Evolutionary conservation across 2,888 invertebrate species (phyloP).

Genomic region (Amblyjoppa fuscipennis): DNA sequence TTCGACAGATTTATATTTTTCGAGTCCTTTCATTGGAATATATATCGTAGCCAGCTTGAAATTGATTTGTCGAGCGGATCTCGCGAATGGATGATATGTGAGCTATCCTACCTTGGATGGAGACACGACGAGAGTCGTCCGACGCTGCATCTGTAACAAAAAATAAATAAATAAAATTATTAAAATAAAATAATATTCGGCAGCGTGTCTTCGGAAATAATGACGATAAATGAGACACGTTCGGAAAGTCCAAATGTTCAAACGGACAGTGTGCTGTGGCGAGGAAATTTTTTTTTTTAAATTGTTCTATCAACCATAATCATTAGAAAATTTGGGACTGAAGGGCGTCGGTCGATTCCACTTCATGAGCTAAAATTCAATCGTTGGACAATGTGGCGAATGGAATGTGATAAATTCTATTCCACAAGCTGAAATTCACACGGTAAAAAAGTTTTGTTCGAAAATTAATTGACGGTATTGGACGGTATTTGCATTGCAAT

Average conservation of each 20-base stretch:
- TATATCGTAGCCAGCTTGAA: conserved; percentile 7
- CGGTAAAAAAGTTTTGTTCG: too few species aligned
- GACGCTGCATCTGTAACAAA: conserved; percentile 67
- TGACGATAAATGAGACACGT: background rate
- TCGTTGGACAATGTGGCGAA: too few species aligned
- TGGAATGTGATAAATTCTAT: too few species aligned
- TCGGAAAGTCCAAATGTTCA: background rate
- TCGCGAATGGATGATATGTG: conserved; percentile 34
- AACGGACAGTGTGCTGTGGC: background rate
- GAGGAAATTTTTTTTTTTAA: background rate
- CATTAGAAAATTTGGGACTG: too few species aligned
- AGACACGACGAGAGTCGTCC: conserved; percentile 56
- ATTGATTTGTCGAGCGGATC: conserved; percentile 51
- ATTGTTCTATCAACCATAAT: too few species aligned
- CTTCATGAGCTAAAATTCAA: too few species aligned
- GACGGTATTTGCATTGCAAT: too few species aligned
- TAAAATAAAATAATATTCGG: background rate
- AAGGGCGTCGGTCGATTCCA: too few species aligned
- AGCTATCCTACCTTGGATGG: conserved; percentile 63
- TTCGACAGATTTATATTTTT: conserved; percentile 54
- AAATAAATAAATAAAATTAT: background rate
- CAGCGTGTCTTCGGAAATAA: background rate
- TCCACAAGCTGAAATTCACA: too few species aligned
- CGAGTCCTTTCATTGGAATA: conserved; percentile 12
- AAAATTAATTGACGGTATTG: too few species aligned